These are phyloP conservation scores for Lacanobia oleracea DNA, from an alignment of 2,888 invertebrate genomes.

Conservation along the genomic window DNA sequence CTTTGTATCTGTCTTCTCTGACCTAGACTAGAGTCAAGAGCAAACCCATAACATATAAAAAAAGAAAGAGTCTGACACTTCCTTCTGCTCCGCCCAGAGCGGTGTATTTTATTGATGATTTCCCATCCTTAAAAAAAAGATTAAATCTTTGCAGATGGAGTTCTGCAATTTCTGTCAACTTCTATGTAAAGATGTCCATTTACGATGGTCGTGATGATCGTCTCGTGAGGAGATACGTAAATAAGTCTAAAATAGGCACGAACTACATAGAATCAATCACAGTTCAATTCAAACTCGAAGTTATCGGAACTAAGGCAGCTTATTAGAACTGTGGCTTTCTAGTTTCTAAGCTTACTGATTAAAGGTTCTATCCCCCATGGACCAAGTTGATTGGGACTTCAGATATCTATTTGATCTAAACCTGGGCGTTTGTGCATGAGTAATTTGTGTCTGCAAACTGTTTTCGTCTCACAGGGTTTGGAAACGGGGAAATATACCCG, in stretches of 20 bases:
- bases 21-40: too few species aligned
- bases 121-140: too few species aligned
- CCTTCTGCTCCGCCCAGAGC: too few species aligned
- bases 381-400: slow-evolving; percentile 28
- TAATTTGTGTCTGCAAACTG: slow-evolving; percentile 8
- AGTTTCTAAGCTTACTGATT: slow-evolving; percentile 36
- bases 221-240: neutral
- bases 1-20: too few species aligned
- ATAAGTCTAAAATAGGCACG: neutral
- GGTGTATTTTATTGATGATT: too few species aligned
- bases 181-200: too few species aligned
- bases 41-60: too few species aligned
- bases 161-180: too few species aligned
- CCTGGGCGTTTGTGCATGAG: slow-evolving; percentile 26
- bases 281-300: slow-evolving; percentile 21
- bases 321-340: slow-evolving; percentile 34
- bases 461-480: neutral
- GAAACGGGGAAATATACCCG: neutral
- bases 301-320: slow-evolving; percentile 26
- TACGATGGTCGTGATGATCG: too few species aligned
- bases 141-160: too few species aligned
- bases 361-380: neutral
- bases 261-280: slow-evolving; percentile 7
- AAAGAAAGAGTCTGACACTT: too few species aligned
- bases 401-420: slow-evolving; percentile 24